These are phyloP conservation scores for Phrynocephalus forsythii DNA, from an alignment of 2,797 vertebrate genomes.

Conservation along the genomic window DNA sequence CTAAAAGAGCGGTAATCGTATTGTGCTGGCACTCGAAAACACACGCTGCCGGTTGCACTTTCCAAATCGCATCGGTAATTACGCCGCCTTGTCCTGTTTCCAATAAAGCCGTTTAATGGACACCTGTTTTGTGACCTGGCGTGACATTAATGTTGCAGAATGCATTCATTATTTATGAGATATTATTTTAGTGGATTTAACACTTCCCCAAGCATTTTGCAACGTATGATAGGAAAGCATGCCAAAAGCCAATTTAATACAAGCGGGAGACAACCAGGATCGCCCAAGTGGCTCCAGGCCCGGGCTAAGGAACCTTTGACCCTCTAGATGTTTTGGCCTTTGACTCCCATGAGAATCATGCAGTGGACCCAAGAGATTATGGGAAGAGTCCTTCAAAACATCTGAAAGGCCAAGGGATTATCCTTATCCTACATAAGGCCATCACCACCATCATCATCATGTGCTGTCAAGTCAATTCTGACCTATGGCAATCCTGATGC, in stretches of 20 bases:
- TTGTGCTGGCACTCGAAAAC: slow-evolving; percentile 73
- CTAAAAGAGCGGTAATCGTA: slow-evolving; percentile 74
- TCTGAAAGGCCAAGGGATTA: too few species aligned
- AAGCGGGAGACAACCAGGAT: background rate
- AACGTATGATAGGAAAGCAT: background rate
- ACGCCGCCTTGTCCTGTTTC: slow-evolving; percentile 70
- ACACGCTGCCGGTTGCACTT: slow-evolving; percentile 70
- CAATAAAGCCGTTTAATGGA: slow-evolving; percentile 77
- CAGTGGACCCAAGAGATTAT: too few species aligned
- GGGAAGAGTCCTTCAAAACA: too few species aligned
- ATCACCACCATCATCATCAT: too few species aligned
- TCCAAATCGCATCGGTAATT: slow-evolving; percentile 75
- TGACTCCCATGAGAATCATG: too few species aligned
- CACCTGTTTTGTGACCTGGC: slow-evolving; percentile 63
- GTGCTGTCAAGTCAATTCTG: too few species aligned
- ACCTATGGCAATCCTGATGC: too few species aligned
- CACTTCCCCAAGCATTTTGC: slow-evolving; percentile 1
- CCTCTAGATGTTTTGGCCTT: too few species aligned
- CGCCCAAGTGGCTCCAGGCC: background rate
- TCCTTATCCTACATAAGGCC: too few species aligned
- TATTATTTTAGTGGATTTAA: background rate
- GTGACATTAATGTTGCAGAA: slow-evolving; percentile 45
- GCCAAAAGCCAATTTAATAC: background rate
- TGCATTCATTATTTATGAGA: background rate
- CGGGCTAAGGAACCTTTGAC: background rate